Percentiles rank a stretch among this genome's conserved stretches.
These are phyloP conservation scores for Hypomecis atomaria DNA, from an alignment of 2,888 invertebrate genomes.

Conservation along the genomic window DNA sequence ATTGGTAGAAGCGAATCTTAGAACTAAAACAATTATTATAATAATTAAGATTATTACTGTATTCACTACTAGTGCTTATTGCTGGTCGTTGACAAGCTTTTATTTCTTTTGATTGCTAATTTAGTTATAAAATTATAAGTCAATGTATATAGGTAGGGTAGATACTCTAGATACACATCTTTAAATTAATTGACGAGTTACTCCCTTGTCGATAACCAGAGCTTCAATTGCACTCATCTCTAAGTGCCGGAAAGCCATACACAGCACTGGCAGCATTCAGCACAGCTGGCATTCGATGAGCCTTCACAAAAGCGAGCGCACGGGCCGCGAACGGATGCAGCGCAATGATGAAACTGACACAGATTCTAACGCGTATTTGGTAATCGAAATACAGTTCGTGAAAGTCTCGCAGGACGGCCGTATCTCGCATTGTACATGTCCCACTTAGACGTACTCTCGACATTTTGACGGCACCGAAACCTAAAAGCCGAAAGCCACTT, in stretches of 20 bases:
- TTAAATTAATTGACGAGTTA: background rate
- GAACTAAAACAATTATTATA: too few relatives aligned
- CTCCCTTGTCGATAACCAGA: slow-evolving; percentile 6
- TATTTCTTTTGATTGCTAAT: too few relatives aligned
- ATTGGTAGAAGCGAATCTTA: too few relatives aligned
- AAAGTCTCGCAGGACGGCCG: slow-evolving; percentile 81
- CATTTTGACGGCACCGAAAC: slow-evolving; percentile 78
- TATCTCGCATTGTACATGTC: slow-evolving; percentile 77
- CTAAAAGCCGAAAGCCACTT: slow-evolving; percentile 69
- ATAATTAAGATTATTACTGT: too few relatives aligned
- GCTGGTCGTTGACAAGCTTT: too few relatives aligned
- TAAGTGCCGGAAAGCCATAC: slow-evolving; percentile 44
- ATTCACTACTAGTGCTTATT: too few relatives aligned
- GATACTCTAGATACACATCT: too few relatives aligned
- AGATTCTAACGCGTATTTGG: slow-evolving; percentile 84
- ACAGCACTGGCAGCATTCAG: slow-evolving; percentile 34
- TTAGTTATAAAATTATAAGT: too few relatives aligned
- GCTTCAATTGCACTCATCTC: slow-evolving; percentile 18
- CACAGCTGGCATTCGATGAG: slow-evolving; percentile 50
- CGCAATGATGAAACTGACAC: slow-evolving; percentile 83
- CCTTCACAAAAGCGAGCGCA: slow-evolving; percentile 65
- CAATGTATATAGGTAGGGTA: too few relatives aligned
- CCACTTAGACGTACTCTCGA: slow-evolving; percentile 74
- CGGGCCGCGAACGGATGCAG: slow-evolving; percentile 75
- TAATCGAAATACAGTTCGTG: slow-evolving; percentile 82